Conservation (phyloP, 35 echinoderm and acorn worm genomes). For the Apostichopus japonicus region DNA sequence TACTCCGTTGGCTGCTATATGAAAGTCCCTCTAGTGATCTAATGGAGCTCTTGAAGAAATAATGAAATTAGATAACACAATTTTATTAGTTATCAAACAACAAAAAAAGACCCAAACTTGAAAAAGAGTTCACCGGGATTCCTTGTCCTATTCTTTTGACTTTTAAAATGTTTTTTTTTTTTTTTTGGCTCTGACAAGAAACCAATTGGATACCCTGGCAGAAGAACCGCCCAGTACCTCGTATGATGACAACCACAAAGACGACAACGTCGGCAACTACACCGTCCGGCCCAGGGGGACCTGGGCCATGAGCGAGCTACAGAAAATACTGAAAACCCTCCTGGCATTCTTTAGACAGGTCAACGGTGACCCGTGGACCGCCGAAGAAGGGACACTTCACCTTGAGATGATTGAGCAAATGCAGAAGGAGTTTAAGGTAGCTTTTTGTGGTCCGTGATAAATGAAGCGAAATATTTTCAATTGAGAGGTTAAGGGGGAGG, state of each 20-base stretch:
- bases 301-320: slow-evolving; percentile 83
- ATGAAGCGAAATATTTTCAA: too few relatives aligned
- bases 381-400: slow-evolving; percentile 58
- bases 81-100: too few relatives aligned
- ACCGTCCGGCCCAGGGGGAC: slow-evolving; percentile 66
- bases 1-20: too few relatives aligned
- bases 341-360: slow-evolving; percentile 54
- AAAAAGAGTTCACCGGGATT: too few relatives aligned
- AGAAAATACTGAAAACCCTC: slow-evolving; percentile 72
- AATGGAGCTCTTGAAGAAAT: too few relatives aligned
- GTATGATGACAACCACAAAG: neutral
- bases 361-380: slow-evolving; percentile 32
- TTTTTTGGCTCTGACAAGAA: neutral
- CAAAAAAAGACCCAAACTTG: too few relatives aligned
- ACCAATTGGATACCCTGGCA: neutral
- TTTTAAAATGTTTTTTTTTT: neutral
- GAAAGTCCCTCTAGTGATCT: too few relatives aligned
- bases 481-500: too few relatives aligned
- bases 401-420: slow-evolving; percentile 80
- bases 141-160: neutral
- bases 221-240: slow-evolving; percentile 8
- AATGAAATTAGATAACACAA: too few relatives aligned
- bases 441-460: neutral
- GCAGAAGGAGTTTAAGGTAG: slow-evolving; percentile 97
- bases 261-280: slow-evolving; percentile 29